These are phyloP conservation scores for Zenarchopterus dispar DNA, from an alignment of 2,797 vertebrate genomes.

Conservation along the genomic window DNA sequence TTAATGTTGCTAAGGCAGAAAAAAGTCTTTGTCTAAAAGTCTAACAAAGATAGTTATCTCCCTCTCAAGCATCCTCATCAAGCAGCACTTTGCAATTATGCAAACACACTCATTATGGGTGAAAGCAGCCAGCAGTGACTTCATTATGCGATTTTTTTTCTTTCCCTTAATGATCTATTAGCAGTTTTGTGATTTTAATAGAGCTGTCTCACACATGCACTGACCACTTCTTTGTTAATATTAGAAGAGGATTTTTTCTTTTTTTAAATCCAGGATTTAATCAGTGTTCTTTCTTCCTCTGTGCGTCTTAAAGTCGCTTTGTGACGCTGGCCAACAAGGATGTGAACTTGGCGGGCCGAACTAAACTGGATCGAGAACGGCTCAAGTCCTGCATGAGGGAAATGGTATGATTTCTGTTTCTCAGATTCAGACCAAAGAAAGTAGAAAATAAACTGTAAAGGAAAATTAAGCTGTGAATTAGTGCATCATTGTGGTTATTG, in stretches of 20 bases:
- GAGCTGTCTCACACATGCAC: neutral
- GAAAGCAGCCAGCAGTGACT: neutral
- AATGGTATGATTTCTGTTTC: conserved; percentile 81
- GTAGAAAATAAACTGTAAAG: neutral
- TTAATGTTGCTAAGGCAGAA: neutral
- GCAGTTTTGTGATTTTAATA: neutral
- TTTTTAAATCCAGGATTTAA: neutral
- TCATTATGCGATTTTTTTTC: neutral
- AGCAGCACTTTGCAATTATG: conserved; percentile 8
- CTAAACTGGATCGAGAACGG: conserved; percentile 91
- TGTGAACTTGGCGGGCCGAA: conserved; percentile 86
- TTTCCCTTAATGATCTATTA: neutral
- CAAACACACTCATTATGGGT: conserved; percentile 18
- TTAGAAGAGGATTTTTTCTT: neutral
- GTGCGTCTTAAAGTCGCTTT: conserved; percentile 83
- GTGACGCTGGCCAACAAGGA: conserved; percentile 93
- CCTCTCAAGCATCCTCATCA: conserved; percentile 12
- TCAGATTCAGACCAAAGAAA: neutral
- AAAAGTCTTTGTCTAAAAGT: neutral
- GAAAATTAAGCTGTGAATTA: neutral
- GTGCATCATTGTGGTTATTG: too few species aligned
- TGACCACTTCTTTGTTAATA: neutral
- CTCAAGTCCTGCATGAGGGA: conserved; percentile 95
- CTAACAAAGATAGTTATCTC: conserved; percentile 3
- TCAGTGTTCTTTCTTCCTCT: neutral